Evolutionary conservation across 2,888 invertebrate species (phyloP).

Genomic region (Leucozona laternaria): DNA sequence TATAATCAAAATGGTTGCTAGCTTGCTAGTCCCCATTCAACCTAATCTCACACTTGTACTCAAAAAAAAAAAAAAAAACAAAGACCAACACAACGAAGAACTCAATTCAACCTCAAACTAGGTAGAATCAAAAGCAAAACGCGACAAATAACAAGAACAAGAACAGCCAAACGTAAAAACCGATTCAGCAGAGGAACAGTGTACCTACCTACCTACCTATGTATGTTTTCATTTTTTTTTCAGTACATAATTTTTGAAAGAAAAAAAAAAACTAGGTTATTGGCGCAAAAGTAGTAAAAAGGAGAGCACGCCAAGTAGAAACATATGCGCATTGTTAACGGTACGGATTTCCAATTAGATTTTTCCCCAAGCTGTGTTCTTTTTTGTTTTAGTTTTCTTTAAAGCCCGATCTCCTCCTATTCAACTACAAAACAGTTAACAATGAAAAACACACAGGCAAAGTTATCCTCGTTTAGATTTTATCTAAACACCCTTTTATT

Average conservation of each 20-base stretch:
- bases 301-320: slow-evolving; percentile 66
- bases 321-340: slow-evolving; percentile 73
- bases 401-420: slow-evolving; percentile 28
- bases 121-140: slow-evolving; percentile 11
- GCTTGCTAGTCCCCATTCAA: slow-evolving; percentile 10
- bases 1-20: slow-evolving; percentile 47
- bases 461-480: not conserved
- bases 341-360: slow-evolving; percentile 73
- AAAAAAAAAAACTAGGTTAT: slow-evolving; percentile 72
- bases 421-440: slow-evolving; percentile 5
- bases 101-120: not conserved
- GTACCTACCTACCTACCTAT: not conserved
- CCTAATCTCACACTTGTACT: slow-evolving; percentile 6
- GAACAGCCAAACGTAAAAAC: slow-evolving; percentile 27
- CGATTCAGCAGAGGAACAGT: slow-evolving; percentile 9
- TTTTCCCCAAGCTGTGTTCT: slow-evolving; percentile 60
- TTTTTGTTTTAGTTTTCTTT: slow-evolving; percentile 17
- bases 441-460: slow-evolving; percentile 4
- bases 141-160: slow-evolving; percentile 31
- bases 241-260: slow-evolving; percentile 19
- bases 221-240: slow-evolving; percentile 44
- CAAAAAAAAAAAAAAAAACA: not conserved
- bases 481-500: slow-evolving; percentile 40
- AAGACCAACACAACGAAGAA: not conserved
- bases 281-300: slow-evolving; percentile 76